A percentile compares a stretch with the other conserved stretches of the same genome.
These are phyloP conservation scores for Drosophila putrida DNA, from an alignment of 2,888 invertebrate genomes.

Conservation along the genomic window DNA sequence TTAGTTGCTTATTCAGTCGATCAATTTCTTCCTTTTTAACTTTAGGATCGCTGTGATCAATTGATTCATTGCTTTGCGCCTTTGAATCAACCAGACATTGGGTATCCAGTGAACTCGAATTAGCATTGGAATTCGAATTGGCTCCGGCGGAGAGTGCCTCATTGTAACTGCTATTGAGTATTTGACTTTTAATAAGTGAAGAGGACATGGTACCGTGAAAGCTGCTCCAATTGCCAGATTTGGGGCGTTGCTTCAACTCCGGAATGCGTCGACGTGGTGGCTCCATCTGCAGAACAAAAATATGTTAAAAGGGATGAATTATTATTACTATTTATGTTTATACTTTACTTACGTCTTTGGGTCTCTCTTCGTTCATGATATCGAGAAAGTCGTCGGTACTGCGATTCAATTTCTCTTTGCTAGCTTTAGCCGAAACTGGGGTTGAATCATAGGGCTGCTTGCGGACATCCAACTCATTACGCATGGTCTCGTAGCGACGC, in stretches of 20 bases:
- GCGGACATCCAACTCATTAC: slow-evolving; percentile 89
- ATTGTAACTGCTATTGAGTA: slow-evolving; percentile 90
- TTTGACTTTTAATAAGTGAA: slow-evolving; percentile 87
- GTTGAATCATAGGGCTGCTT: slow-evolving; percentile 82
- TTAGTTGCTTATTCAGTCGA: slow-evolving; percentile 91
- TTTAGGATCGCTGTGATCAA: slow-evolving; percentile 84
- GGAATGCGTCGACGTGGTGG: slow-evolving; percentile 90
- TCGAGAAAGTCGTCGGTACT: slow-evolving; percentile 84
- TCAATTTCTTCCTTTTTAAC: slow-evolving; percentile 90
- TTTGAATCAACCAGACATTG: slow-evolving; percentile 68
- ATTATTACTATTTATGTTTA: neutral
- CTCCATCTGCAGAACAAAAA: slow-evolving; percentile 85
- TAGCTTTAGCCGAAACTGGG: slow-evolving; percentile 80
- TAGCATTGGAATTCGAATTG: slow-evolving; percentile 27
- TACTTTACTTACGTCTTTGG: slow-evolving; percentile 82
- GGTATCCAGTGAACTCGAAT: slow-evolving; percentile 21
- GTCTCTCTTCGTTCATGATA: slow-evolving; percentile 86
- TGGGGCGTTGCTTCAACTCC: slow-evolving; percentile 90
- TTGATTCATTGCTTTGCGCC: slow-evolving; percentile 83
- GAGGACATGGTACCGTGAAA: slow-evolving; percentile 86
- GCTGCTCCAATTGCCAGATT: slow-evolving; percentile 90
- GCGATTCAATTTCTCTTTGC: slow-evolving; percentile 84
- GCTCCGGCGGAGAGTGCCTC: slow-evolving; percentile 87
- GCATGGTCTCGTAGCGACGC: slow-evolving; percentile 97
- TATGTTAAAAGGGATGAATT: too few species aligned